These are phyloP conservation scores for Tachyglossus aculeatus DNA, from an alignment of 2,797 vertebrate species.

Conservation along the genomic window DNA sequence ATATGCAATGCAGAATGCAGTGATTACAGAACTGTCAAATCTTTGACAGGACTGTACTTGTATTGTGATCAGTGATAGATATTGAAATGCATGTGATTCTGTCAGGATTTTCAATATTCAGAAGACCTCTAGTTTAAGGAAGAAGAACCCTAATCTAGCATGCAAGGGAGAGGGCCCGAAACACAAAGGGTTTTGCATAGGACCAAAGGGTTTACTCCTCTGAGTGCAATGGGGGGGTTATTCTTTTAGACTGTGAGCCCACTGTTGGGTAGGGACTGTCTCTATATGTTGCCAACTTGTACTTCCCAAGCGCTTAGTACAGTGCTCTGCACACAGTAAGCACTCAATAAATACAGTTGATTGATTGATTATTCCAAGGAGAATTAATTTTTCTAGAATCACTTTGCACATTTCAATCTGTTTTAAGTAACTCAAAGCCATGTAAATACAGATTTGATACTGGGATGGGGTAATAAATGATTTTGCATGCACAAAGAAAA, in stretches of 20 bases:
- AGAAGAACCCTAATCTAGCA: conserved; percentile 17
- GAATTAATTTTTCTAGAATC: neutral
- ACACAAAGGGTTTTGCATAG: no score
- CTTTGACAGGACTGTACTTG: conserved; percentile 21
- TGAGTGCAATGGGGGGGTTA: neutral
- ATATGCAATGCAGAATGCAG: conserved; percentile 3
- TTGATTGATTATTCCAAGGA: neutral
- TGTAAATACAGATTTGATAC: no score
- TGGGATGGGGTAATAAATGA: no score
- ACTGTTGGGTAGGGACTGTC: no score
- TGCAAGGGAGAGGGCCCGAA: neutral
- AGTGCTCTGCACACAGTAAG: no score
- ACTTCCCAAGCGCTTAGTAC: no score
- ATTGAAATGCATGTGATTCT: conserved; percentile 36
- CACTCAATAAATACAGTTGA: no score
- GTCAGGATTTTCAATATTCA: conserved; percentile 16
- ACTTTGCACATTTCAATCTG: neutral
- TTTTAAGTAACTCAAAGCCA: no score
- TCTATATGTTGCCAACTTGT: no score
- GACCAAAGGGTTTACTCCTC: conserved; percentile 15
- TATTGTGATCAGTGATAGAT: conserved; percentile 7
- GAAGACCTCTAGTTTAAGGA: neutral
- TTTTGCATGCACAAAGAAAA: no score
- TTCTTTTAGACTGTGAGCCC: no score
- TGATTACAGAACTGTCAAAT: conserved; percentile 8